Percentiles rank a stretch among this genome's conserved stretches.
Conservation (phyloP, 2,888 invertebrate genomes). For the Chloroclystis v-ata region DNA sequence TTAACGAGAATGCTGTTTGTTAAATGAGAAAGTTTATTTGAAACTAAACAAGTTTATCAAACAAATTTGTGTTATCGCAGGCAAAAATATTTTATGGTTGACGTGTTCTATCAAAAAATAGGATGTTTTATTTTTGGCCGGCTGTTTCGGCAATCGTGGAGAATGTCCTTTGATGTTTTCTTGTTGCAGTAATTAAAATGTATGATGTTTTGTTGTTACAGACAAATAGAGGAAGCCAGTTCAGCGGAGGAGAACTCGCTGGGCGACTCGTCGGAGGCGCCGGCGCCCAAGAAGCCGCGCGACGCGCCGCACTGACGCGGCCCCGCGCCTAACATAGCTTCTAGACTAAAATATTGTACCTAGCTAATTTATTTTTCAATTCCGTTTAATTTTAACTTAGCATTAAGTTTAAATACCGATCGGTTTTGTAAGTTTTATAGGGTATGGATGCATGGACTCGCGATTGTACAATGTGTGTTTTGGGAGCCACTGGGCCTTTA, state of each 20-base stretch:
- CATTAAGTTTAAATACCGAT: slow-evolving; percentile 73
- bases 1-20: neutral
- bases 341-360: slow-evolving; percentile 78
- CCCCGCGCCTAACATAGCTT: slow-evolving; percentile 19
- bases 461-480: slow-evolving; percentile 66
- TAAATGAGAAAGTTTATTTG: too few relatives aligned
- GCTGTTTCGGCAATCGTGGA: too few relatives aligned
- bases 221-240: slow-evolving; percentile 73
- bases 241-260: slow-evolving; percentile 77
- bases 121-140: too few relatives aligned
- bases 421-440: slow-evolving; percentile 79
- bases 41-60: too few relatives aligned
- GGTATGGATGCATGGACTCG: slow-evolving; percentile 60
- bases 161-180: too few relatives aligned
- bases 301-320: slow-evolving; percentile 71
- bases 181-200: too few relatives aligned
- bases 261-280: slow-evolving; percentile 59
- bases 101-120: too few relatives aligned
- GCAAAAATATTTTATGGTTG: too few relatives aligned
- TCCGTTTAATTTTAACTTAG: slow-evolving; percentile 79
- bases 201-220: slow-evolving; percentile 38
- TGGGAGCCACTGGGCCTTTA: slow-evolving; percentile 57
- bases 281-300: slow-evolving; percentile 66
- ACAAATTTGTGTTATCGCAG: too few relatives aligned
- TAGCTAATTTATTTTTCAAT: slow-evolving; percentile 80